Percentiles rank a stretch among this genome's conserved stretches.
Conservation (phyloP, 2,888 invertebrate genomes). For the Nowickia ferox region DNA sequence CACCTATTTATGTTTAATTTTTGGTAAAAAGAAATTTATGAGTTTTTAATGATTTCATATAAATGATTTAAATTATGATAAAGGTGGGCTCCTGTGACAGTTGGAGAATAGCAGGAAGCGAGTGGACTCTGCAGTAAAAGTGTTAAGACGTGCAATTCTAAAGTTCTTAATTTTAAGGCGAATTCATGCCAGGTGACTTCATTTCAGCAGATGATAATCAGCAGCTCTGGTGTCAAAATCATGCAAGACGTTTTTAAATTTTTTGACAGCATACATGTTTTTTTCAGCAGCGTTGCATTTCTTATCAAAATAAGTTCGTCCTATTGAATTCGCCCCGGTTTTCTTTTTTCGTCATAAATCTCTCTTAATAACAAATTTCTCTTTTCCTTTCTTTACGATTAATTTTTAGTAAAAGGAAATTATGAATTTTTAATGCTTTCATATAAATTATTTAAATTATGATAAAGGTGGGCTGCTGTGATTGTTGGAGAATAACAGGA, state of each 20-base stretch:
- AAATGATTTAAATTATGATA: slow-evolving; percentile 55
- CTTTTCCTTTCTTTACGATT: slow-evolving; percentile 74
- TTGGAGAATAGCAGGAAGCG: background rate
- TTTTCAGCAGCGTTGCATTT: too few species aligned
- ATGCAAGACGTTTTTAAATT: too few species aligned
- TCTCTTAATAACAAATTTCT: too few species aligned
- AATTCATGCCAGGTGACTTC: too few species aligned
- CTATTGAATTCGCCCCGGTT: too few species aligned
- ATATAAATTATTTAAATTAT: slow-evolving; percentile 61
- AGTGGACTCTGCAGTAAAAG: background rate
- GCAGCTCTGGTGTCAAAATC: too few species aligned
- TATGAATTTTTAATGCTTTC: slow-evolving; percentile 69
- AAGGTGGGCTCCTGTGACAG: slow-evolving; percentile 28
- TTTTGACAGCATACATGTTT: too few species aligned
- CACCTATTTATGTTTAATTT: slow-evolving; percentile 80
- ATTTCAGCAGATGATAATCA: too few species aligned
- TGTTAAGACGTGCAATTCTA: background rate
- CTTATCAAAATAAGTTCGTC: too few species aligned
- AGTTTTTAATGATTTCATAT: slow-evolving; percentile 70
- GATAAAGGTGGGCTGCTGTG: slow-evolving; percentile 41
- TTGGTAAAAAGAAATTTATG: slow-evolving; percentile 68
- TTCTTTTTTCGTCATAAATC: too few species aligned
- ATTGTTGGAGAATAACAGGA: background rate
- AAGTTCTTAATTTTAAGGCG: too few species aligned
- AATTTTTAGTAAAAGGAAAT: slow-evolving; percentile 64